Evolutionary conservation across 2,797 vertebrate species (phyloP).

Genomic region (Xenentodon cancila): DNA sequence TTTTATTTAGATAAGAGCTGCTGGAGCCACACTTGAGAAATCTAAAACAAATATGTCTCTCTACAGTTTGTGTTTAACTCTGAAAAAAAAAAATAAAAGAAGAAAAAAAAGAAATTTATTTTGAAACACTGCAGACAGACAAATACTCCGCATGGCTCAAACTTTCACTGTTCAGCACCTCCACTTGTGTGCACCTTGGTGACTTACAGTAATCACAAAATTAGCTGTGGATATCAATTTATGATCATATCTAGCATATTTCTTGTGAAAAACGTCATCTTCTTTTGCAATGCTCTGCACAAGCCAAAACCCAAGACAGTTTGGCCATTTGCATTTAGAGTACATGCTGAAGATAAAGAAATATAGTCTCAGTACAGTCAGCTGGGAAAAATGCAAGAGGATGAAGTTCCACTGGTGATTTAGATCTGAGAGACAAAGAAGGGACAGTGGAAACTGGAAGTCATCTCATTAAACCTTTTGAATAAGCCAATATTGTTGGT

Average conservation of each 20-base stretch:
- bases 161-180: not conserved
- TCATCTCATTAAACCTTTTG: slow-evolving; percentile 25
- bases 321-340: slow-evolving; percentile 69
- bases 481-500: slow-evolving; percentile 12
- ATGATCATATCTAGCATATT: slow-evolving; percentile 19
- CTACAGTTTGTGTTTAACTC: not conserved
- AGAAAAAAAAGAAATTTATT: slow-evolving; percentile 17
- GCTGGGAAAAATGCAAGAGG: slow-evolving; percentile 52
- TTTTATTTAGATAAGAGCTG: slow-evolving; percentile 33
- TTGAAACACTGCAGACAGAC: slow-evolving; percentile 11
- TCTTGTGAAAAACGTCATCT: slow-evolving; percentile 9
- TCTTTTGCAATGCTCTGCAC: slow-evolving; percentile 3
- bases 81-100: slow-evolving; percentile 1
- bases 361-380: slow-evolving; percentile 46
- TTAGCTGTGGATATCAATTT: not conserved
- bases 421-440: slow-evolving; percentile 30
- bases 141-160: not conserved
- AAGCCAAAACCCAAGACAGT: slow-evolving; percentile 22
- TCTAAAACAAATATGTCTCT: slow-evolving; percentile 44
- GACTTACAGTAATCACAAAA: slow-evolving; percentile 16
- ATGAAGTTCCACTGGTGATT: slow-evolving; percentile 41
- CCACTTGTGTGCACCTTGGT: not conserved
- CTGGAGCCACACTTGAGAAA: slow-evolving; percentile 43
- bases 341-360: slow-evolving; percentile 49
- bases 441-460: not conserved